phyloP scores from a whole-genome alignment of 2,113 vertebrate genomes.

The Mesitornis unicolor region DNA sequence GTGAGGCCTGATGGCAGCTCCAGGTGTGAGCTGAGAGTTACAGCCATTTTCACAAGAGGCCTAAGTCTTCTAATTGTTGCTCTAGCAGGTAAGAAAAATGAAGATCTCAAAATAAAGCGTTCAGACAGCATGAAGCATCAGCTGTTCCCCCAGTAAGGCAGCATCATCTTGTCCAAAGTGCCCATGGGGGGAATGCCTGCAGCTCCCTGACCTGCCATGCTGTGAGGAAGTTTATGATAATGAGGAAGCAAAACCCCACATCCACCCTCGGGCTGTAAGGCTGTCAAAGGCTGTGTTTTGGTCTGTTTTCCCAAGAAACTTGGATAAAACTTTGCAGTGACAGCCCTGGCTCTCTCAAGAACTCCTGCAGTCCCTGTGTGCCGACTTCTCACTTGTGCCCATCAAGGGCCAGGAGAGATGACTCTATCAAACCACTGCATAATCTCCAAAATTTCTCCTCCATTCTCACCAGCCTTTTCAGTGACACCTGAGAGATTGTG shows the following conservation, averaged over 20 bases:
- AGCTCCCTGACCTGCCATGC: not conserved
- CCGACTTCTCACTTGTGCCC: accelerated
- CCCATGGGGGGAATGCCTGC: not conserved
- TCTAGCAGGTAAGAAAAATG: not conserved
- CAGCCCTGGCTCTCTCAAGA: not conserved
- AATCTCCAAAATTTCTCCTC: not conserved
- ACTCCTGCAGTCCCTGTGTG: not conserved
- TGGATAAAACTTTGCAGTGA: not conserved
- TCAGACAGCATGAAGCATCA: not conserved
- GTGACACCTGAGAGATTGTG: not conserved
- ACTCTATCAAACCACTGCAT: not conserved
- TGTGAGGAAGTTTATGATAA: not conserved
- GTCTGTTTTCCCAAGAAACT: not conserved
- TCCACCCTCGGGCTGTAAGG: not conserved
- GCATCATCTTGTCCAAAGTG: not conserved
- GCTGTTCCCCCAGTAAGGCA: not conserved
- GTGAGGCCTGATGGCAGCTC: not conserved
- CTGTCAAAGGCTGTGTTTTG: not conserved
- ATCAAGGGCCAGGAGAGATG: not conserved
- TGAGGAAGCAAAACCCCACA: not conserved
- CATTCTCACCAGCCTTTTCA: not conserved
- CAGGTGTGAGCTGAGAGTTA: not conserved
- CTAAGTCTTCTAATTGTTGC: not conserved
- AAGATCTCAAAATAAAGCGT: not conserved
- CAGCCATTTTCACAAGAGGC: not conserved